Conservation (phyloP, 2,113 vertebrate genomes). For the Gila orcuttii region DNA sequence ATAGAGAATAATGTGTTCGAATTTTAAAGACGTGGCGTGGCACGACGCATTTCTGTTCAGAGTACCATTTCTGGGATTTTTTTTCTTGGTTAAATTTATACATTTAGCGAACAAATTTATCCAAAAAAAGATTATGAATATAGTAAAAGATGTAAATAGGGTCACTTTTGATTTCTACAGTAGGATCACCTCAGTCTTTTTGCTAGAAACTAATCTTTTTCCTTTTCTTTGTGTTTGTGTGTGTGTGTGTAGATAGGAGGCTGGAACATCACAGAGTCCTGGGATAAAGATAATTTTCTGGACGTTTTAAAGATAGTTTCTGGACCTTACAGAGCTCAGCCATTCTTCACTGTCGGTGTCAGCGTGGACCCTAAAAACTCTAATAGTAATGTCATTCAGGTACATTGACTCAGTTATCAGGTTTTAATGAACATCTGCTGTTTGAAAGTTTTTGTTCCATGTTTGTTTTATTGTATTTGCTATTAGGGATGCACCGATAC, state of each 20-base stretch:
- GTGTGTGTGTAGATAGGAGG: conserved; percentile 83
- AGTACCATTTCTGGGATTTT: too few relatives aligned
- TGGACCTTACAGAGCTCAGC: conserved; percentile 88
- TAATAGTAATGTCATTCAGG: conserved; percentile 97
- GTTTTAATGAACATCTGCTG: not conserved
- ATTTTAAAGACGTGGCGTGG: too few relatives aligned
- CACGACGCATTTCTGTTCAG: too few relatives aligned
- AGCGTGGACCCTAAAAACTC: conserved; percentile 94
- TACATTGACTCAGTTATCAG: conserved; percentile 54
- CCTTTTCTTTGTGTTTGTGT: not conserved
- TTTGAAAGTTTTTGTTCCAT: not conserved
- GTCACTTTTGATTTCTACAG: too few relatives aligned
- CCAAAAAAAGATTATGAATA: too few relatives aligned
- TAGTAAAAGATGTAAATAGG: too few relatives aligned
- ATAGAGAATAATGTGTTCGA: too few relatives aligned
- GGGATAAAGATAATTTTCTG: conserved; percentile 94
- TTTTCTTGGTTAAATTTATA: too few relatives aligned
- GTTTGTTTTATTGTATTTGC: not conserved
- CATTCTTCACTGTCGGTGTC: conserved; percentile 91
- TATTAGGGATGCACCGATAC: too few relatives aligned
- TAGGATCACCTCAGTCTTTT: too few relatives aligned
- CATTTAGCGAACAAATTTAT: too few relatives aligned
- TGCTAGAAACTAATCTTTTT: not conserved
- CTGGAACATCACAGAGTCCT: conserved; percentile 91
- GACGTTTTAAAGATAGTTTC: conserved; percentile 92